Conservation (phyloP, 1,140 invertebrate genomes). For the Drosophila azteca region DNA sequence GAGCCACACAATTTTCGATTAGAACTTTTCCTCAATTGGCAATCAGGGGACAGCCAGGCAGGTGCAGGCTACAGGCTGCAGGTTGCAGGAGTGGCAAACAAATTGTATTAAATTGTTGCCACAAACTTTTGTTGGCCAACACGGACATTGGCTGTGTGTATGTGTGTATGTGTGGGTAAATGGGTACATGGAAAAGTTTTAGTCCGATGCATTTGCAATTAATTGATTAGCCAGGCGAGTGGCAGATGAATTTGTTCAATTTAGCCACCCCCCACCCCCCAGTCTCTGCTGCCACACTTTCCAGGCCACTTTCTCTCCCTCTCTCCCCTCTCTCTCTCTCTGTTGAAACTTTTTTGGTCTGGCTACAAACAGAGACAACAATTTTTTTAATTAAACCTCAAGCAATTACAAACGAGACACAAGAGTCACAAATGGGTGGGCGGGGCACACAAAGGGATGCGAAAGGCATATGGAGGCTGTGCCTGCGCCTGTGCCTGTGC, state of each 20-base stretch:
- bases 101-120: no score
- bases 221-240: constrained; percentile 58
- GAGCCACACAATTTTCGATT: no score
- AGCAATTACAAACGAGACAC: constrained; percentile 69
- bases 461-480: not conserved
- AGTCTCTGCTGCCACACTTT: not conserved
- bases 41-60: no score
- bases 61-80: no score
- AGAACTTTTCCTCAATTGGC: no score
- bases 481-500: no score
- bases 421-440: constrained; percentile 46
- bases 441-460: constrained; percentile 39
- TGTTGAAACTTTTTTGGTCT: not conserved
- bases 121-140: no score
- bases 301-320: not conserved
- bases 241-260: constrained; percentile 42
- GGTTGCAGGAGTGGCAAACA: no score
- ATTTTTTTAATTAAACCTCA: constrained; percentile 81
- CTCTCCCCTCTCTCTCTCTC: not conserved
- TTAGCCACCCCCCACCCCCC: not conserved
- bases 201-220: constrained; percentile 22
- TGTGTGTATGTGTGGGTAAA: no score
- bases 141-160: no score
- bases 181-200: constrained; percentile 15
- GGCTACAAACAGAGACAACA: constrained; percentile 50